Base-by-base conservation (phyloP, 1,140 invertebrate genomes). In the Zaprionus inermis region DNA sequence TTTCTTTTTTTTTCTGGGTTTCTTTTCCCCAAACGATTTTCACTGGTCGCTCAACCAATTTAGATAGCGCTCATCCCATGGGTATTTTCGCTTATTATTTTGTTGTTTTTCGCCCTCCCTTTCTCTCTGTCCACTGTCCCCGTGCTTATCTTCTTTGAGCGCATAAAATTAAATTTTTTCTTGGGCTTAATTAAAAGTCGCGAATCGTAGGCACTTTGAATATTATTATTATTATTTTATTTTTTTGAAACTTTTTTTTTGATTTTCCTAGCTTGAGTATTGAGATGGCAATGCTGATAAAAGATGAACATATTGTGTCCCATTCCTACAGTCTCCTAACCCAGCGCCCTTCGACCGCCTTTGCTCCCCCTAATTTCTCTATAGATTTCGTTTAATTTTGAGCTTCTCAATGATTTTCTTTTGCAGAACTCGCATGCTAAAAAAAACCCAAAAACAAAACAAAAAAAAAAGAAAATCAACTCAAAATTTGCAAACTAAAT, bases 401-500 rank as follows among this genome's bases (percentile, higher is more conserved):
- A 68, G 83, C 83, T 86, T 86, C 76, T 86, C 83, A 88, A 89
- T 64, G 60, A 88, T 89, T 89, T 90, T 89, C 84, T 75, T 89
- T 89, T 89, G 84, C 84, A 89, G 84, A 89, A 89, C 78, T 89
- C 84, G 84, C 84, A 89, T 89, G 84, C 84, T 77, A 71, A 75
- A 85, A 80, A 68, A 78, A 65, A 83, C 61, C 67, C 67, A 74
- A 85, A 81, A 70, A 61, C 57, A 82, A 82, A 55, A 41, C 58
- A 63, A 69, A 67, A 67, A 78, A 61, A 72, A 73, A 65, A 38
- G 34, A 67, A 83, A 81, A 72, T 82, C 78, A 81, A 85, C 81
- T 72, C 82, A 78, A 85, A 85, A 85, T 88, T 85, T 67, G 52
- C 54, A 71, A 86, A 74, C 52, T 77, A 85, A 88, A 69, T 79